Base-by-base conservation (phyloP, 2,888 invertebrate genomes). In the Xanthia togata region DNA sequence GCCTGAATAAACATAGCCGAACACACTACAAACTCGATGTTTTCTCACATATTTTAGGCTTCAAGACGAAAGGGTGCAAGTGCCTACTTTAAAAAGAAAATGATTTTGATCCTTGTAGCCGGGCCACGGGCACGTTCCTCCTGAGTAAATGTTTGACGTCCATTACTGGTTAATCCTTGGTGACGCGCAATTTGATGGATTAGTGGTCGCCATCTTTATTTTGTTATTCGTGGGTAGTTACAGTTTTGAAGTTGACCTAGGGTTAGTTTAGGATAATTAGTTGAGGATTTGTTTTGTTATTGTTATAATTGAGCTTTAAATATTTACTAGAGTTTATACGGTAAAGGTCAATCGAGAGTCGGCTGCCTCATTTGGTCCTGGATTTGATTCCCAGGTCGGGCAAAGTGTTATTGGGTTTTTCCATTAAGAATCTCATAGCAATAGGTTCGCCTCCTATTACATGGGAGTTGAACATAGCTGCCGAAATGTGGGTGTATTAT, bases 151-250 rank as follows among this genome's bases (percentile, higher is more conserved):
- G 90, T 95, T 95, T 95, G 90, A 89, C 89, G 93, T 91, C 95
- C 95, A 95, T 96, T 96, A 95, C 93, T 78, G 91, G 90, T 89
- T 93, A 93, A 95, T 94, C 94, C 93, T 65, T 74, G 53, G 78
- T 78, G 85, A 87, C 87, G 89, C 89, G 81, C 89, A 86, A 87
- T 90, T 90, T 93, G 90, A 91, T 88, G 90, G 94, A 94, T 95
- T 93, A 94, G 88, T 87, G 78, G 69, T n/a, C 73, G 79, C 84
- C 89, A 84, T 89, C 79, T 83, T 89, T 88, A 87, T 82, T 81
- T 77, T 70, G n/a, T 38, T 5, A 47, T 71, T 69, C 20, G n/a
- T 60, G 44, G 57, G 62, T 71, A 41, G 47, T 73, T 53, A 77
- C 72, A 73, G 69, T 71, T 76, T 76, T 71, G 62, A 65, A 70